These are phyloP conservation scores for Nixonia krombeini DNA, from an alignment of 1,140 invertebrate genomes.

Conservation along the genomic window DNA sequence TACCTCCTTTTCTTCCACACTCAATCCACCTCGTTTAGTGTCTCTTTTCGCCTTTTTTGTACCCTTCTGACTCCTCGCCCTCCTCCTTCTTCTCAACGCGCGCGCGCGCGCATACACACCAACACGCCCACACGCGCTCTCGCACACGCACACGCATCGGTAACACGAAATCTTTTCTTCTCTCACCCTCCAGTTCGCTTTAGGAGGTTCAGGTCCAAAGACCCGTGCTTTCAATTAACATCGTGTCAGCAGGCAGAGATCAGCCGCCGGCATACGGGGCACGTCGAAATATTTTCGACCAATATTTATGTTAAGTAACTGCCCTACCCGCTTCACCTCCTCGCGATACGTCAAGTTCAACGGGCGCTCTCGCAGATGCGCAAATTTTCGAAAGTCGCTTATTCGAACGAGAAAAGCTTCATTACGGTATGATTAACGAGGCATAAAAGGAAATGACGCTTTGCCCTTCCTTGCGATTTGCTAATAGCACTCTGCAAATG, in stretches of 20 bases:
- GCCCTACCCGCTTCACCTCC: constrained; percentile 21
- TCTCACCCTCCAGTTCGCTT: constrained; percentile 8
- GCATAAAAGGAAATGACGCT: constrained; percentile 18
- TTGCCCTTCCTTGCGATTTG: constrained; percentile 21
- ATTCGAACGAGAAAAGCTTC: constrained; percentile 25
- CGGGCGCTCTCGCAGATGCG: constrained; percentile 8
- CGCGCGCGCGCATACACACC: no score
- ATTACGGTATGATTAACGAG: constrained; percentile 42
- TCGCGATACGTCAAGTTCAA: constrained; percentile 15
- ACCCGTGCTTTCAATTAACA: constrained; percentile 63
- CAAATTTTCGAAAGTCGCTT: constrained; percentile 19
- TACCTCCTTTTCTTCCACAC: constrained; percentile 15
- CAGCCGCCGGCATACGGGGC: constrained; percentile 56
- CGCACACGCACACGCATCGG: no score
- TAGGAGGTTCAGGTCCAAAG: constrained; percentile 16
- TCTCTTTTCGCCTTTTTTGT: constrained; percentile 29
- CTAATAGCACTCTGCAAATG: constrained; percentile 23
- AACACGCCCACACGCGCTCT: no score
- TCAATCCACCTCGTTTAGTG: constrained; percentile 31
- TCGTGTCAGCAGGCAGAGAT: constrained; percentile 58
- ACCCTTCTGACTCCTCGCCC: constrained; percentile 22
- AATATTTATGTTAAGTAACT: constrained; percentile 64
- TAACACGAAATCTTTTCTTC: constrained; percentile 19
- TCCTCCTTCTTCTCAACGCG: no score
- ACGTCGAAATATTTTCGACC: constrained; percentile 62